Conservation (phyloP, 2,888 invertebrate genomes). For the Stomorhina lunata region DNA sequence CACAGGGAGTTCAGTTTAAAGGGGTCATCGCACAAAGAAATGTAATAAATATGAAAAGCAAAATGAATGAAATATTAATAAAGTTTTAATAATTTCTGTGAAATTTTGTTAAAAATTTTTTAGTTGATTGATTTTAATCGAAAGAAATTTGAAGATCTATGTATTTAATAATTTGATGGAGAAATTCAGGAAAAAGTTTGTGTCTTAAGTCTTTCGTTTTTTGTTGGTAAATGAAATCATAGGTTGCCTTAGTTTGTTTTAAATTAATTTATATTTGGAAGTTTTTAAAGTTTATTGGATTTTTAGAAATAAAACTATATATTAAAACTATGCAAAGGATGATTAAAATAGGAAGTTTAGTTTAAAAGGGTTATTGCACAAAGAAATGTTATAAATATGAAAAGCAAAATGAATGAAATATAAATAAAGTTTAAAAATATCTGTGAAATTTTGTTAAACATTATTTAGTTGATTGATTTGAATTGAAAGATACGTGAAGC, state of each 20-base stretch:
- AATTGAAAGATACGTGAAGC: not conserved
- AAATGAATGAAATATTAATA: not conserved
- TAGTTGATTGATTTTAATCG: not conserved
- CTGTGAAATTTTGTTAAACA: not conserved
- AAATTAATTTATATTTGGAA: too few species aligned
- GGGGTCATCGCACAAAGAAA: not conserved
- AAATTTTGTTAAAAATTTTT: not conserved
- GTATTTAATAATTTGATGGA: not conserved
- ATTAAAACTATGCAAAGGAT: too few species aligned
- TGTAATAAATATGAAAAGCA: not conserved
- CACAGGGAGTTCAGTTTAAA: not conserved
- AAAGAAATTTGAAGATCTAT: not conserved
- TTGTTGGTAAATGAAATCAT: too few species aligned
- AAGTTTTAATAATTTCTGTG: too few species aligned
- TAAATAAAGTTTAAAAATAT: not conserved
- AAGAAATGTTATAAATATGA: not conserved
- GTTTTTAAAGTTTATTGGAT: too few species aligned
- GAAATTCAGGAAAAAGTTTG: not conserved
- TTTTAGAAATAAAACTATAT: too few species aligned
- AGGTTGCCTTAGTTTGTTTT: too few species aligned
- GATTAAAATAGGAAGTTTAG: not conserved
- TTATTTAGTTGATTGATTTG: not conserved
- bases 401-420: not conserved
- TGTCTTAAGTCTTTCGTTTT: slow-evolving; percentile 12
- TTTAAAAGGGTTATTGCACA: not conserved